Percentiles rank a stretch among this genome's conserved stretches.
Evolutionary conservation across 2,797 vertebrate genomes (phyloP).

Genomic region (Pelodytes ibericus): DNA sequence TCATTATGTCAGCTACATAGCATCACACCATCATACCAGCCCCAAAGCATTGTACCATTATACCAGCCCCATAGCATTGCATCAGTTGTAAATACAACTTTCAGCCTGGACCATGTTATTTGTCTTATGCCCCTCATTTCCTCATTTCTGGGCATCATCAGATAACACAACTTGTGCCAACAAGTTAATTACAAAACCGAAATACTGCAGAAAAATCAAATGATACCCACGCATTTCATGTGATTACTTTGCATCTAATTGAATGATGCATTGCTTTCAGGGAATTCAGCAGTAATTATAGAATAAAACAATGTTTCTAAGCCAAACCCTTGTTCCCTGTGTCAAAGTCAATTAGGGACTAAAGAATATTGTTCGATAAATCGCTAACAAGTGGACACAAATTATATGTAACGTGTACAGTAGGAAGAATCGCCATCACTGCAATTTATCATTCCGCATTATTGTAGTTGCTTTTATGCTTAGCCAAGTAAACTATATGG

Average conservation of each 20-base stretch:
- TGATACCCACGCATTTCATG: constrained; percentile 50
- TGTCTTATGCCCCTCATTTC: constrained; percentile 57
- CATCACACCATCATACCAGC: no score
- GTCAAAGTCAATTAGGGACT: constrained; percentile 42
- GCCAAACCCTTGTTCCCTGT: background rate
- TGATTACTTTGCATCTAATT: constrained; percentile 63
- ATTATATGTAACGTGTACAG: background rate
- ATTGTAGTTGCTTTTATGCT: no score
- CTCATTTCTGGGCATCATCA: constrained; percentile 62
- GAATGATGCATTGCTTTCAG: constrained; percentile 56
- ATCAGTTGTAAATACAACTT: constrained; percentile 66
- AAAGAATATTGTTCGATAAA: constrained; percentile 12
- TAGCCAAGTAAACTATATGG: no score
- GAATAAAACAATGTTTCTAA: constrained; percentile 48
- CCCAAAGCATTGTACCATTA: no score
- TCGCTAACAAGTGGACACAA: constrained; percentile 1
- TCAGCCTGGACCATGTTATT: constrained; percentile 58
- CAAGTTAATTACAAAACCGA: constrained; percentile 74
- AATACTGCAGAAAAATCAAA: constrained; percentile 64
- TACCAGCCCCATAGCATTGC: no score
- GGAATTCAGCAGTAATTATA: constrained; percentile 47
- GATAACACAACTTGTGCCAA: constrained; percentile 67
- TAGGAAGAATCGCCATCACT: no score
- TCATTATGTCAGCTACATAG: no score
- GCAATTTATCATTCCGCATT: no score